Percentiles rank a stretch among this genome's conserved stretches.
phyloP scores from a whole-genome alignment of 2,797 vertebrate genomes.

The Clarias pachynema region DNA sequence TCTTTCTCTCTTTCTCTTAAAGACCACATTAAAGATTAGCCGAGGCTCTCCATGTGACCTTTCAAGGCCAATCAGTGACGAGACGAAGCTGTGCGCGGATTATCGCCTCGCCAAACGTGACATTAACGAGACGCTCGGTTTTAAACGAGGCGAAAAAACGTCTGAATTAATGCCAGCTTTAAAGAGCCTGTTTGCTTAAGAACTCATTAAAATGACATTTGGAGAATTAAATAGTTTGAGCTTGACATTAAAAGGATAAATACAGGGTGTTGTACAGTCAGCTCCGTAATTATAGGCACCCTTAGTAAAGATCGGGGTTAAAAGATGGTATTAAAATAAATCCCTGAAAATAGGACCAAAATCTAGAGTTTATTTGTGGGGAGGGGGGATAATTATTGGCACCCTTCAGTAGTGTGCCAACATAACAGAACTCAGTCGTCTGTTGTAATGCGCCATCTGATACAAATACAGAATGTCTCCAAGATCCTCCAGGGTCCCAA shows the following conservation, averaged over 20 bases:
- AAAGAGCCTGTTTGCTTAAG: neutral
- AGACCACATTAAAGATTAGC: constrained; percentile 47
- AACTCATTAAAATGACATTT: constrained; percentile 3
- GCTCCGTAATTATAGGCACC: neutral
- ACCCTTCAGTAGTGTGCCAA: neutral
- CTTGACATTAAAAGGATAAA: constrained; percentile 6
- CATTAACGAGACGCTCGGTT: constrained; percentile 29
- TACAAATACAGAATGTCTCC: neutral
- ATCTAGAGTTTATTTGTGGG: neutral
- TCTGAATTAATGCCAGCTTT: neutral
- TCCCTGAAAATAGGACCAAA: neutral
- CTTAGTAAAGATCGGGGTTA: neutral
- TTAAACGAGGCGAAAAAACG: neutral
- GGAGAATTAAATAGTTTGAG: neutral
- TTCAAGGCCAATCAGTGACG: constrained; percentile 38
- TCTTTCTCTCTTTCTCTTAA: neutral
- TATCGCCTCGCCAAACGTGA: constrained; percentile 41
- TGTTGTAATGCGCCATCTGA: neutral
- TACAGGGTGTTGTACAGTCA: neutral
- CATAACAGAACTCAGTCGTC: neutral
- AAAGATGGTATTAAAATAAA: neutral
- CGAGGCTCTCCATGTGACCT: constrained; percentile 30
- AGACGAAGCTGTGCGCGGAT: constrained; percentile 47
- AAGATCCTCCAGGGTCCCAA: neutral
- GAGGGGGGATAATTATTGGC: neutral